Percentiles rank a stretch among this genome's conserved stretches.
phyloP scores from a whole-genome alignment of 2,888 invertebrate species.

The Dicyrtomina minuta region DNA sequence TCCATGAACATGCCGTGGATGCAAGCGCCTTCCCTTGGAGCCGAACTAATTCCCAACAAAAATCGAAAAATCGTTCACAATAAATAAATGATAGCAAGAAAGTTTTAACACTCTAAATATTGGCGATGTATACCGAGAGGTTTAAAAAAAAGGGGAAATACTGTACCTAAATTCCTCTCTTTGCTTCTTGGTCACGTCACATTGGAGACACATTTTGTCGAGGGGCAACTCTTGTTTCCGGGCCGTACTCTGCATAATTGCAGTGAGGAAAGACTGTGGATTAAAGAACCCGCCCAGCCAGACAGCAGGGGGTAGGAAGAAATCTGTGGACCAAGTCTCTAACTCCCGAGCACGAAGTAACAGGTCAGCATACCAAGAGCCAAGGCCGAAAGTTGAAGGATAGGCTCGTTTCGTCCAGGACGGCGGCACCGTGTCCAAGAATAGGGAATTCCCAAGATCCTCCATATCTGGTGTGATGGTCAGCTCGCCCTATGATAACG shows the following conservation, averaged over 20 bases:
- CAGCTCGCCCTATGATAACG: conserved; percentile 81
- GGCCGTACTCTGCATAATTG: conserved; percentile 97
- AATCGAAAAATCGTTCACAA: too few species aligned
- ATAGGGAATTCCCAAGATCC: conserved; percentile 84
- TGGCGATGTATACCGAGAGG: too few species aligned
- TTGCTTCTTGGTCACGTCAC: conserved; percentile 94
- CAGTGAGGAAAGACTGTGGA: conserved; percentile 92
- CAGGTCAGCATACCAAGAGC: conserved; percentile 91
- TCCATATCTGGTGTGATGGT: conserved; percentile 97
- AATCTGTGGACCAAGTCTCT: conserved; percentile 93
- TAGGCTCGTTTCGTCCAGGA: conserved; percentile 87
- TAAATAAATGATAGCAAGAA: too few species aligned
- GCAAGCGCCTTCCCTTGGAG: conserved; percentile 90
- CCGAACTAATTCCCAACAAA: too few species aligned
- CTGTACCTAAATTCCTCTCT: conserved; percentile 93
- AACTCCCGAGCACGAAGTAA: conserved; percentile 80
- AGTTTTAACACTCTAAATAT: too few species aligned
- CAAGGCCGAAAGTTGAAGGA: conserved; percentile 82
- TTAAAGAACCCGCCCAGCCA: conserved; percentile 99
- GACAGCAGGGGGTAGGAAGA: conserved; percentile 60
- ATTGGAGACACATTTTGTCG: conserved; percentile 98
- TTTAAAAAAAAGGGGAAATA: conserved; percentile 79
- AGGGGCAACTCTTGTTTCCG: conserved; percentile 88
- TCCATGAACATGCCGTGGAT: conserved; percentile 93
- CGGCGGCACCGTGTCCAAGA: conserved; percentile 87